Evolutionary conservation across 2,888 invertebrate species (phyloP).

Genomic region (Polyommatus iphigenia): DNA sequence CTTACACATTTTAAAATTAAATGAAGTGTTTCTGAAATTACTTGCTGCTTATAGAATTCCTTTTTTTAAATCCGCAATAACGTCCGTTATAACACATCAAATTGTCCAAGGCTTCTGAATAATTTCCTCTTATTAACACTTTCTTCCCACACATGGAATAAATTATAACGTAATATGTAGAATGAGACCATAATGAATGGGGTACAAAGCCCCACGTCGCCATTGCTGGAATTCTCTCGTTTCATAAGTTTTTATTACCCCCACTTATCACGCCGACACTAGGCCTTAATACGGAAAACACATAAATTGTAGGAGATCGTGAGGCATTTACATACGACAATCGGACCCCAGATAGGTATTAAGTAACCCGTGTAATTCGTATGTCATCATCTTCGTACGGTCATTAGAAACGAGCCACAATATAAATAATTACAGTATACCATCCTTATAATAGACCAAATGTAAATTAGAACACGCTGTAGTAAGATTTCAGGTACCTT

Average conservation of each 20-base stretch:
- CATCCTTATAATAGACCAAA: no score
- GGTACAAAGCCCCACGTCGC: neutral
- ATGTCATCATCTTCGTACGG: neutral
- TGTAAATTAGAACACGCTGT: no score
- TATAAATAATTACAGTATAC: neutral
- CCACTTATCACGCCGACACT: neutral
- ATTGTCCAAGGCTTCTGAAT: neutral
- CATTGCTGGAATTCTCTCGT: neutral
- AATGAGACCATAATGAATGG: neutral
- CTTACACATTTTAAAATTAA: no score
- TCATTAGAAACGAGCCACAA: neutral
- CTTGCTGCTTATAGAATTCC: no score
- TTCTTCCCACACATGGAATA: neutral
- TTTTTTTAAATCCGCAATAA: no score
- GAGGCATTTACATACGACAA: neutral
- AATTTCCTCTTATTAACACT: neutral
- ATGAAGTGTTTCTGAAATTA: no score
- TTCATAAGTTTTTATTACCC: conserved; percentile 4
- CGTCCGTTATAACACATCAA: no score
- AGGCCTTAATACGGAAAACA: neutral
- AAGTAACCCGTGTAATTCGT: conserved; percentile 14
- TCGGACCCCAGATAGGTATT: neutral
- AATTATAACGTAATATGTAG: neutral
- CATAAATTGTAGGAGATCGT: neutral
- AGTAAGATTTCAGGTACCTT: no score